A percentile compares a stretch with the other conserved stretches of the same genome.
These are phyloP conservation scores for Sciurus niger DNA, from an alignment of 2,113 vertebrate genomes.

Conservation along the genomic window DNA sequence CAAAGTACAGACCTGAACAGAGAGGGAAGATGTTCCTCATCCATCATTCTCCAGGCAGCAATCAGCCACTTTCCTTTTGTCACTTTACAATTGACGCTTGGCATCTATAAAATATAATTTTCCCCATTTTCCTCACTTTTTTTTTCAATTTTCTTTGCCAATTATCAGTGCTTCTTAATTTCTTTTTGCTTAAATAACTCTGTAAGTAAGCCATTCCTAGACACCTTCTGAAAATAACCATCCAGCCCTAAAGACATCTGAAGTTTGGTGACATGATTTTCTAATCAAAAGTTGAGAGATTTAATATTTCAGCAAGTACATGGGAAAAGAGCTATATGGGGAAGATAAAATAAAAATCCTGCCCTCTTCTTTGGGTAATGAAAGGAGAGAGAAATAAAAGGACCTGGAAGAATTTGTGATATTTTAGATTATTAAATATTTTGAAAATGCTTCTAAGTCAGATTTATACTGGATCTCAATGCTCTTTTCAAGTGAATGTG, in stretches of 20 bases:
- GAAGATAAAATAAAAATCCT: not conserved
- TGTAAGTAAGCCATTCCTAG: not conserved
- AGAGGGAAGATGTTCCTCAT: not conserved
- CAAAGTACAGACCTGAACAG: not conserved
- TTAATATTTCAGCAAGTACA: not conserved
- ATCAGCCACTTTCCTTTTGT: not conserved
- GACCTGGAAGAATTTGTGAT: not conserved
- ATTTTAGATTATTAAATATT: not conserved
- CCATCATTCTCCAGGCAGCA: not conserved
- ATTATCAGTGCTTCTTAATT: not conserved
- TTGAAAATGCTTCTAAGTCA: not conserved
- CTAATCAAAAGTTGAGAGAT: not conserved
- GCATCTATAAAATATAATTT: not conserved
- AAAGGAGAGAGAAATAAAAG: not conserved
- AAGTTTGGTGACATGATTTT: not conserved
- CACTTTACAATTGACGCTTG: not conserved
- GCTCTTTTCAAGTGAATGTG: not conserved
- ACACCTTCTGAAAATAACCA: not conserved
- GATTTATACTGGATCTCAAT: not conserved
- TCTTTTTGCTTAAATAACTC: not conserved
- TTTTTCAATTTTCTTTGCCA: not conserved
- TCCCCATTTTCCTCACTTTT: not conserved
- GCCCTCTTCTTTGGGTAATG: not conserved
- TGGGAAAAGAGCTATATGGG: not conserved
- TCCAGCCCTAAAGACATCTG: not conserved